Base-by-base conservation (phyloP, 37 sponge, comb jelly and placozoan species). In the Lycopodina hypogea region DNA sequence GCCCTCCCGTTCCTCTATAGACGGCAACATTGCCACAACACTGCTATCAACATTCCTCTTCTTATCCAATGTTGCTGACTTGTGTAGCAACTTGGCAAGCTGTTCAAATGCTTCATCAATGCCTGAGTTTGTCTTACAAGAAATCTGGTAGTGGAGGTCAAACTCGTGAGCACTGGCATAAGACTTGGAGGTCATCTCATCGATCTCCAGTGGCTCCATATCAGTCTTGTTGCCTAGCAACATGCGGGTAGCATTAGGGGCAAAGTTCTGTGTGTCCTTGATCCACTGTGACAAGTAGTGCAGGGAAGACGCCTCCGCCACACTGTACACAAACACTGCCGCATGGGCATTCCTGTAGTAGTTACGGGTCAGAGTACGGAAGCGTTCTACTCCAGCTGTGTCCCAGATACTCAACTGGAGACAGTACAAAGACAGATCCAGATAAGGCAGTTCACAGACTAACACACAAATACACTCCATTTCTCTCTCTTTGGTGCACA, bases 301-400 rank as follows among this genome's bases (percentile, higher is more conserved):
- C 1, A 94, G 89, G 0, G 95, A 86, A 1, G 86, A 69, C 30
- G 90, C 84, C 24, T 94, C 95, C 0, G 88, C 55, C 39, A 94
- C 86, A 53, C 86, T 90, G 83, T 94, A 94, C 40, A 94, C 85
- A 71, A 90, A 90, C 34, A 94, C 95, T 22, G 95, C 83, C 0
- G 89, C 95, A 72, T 94, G 91, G 38, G 95, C 95, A 60, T 90
- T 90, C 0, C 95, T 79, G 61, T 94, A 94, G 82, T 94, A 94
- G 81, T 94, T 94, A 6, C 95, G 62, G 1, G 95, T 94, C 71
- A 94, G 80, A 0, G 95, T 94, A 19, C 95, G 66, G 83, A 94
- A 94, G 75, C 95, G 32, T 42, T 94, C 95, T 48, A 94, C 95
- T n/a, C 95, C 95, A 22, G 95, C 95, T 40, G 95, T 94, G 83